Evolutionary conservation across 1,140 invertebrate species (phyloP).

Genomic region (Leptinotarsa lineolata): DNA sequence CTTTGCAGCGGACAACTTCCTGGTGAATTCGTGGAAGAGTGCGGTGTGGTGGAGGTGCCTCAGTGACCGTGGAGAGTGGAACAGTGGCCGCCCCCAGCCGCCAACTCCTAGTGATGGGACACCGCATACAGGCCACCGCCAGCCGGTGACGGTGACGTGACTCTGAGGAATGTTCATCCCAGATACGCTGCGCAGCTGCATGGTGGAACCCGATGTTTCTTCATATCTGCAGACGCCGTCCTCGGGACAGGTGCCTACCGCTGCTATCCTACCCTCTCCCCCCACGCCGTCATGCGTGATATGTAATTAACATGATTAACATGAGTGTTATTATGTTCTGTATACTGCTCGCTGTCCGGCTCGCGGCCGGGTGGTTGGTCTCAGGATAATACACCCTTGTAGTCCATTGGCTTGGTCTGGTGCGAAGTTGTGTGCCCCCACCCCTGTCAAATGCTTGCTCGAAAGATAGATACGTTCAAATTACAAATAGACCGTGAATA

Average conservation of each 20-base stretch:
- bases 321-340: conserved; percentile 57
- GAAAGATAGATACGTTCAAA: background rate
- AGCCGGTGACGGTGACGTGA: conserved; percentile 52
- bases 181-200: conserved; percentile 78
- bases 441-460: conserved; percentile 1
- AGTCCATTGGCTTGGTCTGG: conserved; percentile 9
- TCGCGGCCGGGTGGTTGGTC: conserved; percentile 27
- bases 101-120: conserved; percentile 46
- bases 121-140: conserved; percentile 40
- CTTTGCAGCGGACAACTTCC: background rate
- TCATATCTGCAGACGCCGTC: conserved; percentile 80
- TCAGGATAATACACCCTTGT: conserved; percentile 7
- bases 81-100: conserved; percentile 14
- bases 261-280: conserved; percentile 55
- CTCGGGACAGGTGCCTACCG: conserved; percentile 73
- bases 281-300: conserved; percentile 55
- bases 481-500: no score
- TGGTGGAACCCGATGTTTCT: conserved; percentile 82
- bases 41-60: background rate
- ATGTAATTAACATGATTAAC: conserved; percentile 61
- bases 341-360: conserved; percentile 45
- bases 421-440: background rate
- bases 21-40: background rate
- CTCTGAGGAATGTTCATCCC: conserved; percentile 77
- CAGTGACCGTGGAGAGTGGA: background rate